Conservation (phyloP, 92 coral and sea anemone species). For the Porites evermanni region DNA sequence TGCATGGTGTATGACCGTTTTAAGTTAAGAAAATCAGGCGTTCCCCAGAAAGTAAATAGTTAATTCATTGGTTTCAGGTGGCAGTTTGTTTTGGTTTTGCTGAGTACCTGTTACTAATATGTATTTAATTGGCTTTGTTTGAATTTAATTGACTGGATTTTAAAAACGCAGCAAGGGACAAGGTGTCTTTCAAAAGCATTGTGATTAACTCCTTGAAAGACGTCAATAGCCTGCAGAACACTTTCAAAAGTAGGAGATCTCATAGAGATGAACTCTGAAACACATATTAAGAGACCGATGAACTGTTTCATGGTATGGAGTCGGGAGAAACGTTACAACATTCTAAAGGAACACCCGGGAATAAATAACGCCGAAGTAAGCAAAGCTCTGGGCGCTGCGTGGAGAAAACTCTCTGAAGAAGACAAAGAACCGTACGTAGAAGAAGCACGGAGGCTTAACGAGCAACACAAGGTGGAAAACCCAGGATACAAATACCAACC, state of each 20-base stretch:
- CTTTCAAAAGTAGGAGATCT: background rate
- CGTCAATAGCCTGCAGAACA: background rate
- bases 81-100: constrained; percentile 25
- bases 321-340: constrained; percentile 85
- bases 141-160: constrained; percentile 31
- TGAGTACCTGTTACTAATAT: constrained; percentile 28
- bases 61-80: constrained; percentile 35
- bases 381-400: constrained; percentile 83
- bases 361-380: constrained; percentile 88
- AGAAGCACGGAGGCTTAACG: constrained; percentile 72
- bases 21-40: background rate
- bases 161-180: background rate
- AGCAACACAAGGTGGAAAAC: constrained; percentile 69
- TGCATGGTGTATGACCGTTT: too few relatives aligned
- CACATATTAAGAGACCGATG: constrained; percentile 86
- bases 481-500: constrained; percentile 89
- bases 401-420: constrained; percentile 75
- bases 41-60: constrained; percentile 16
- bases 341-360: constrained; percentile 82
- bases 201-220: background rate
- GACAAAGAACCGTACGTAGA: constrained; percentile 89
- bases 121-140: constrained; percentile 50
- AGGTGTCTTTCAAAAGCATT: constrained; percentile 12
- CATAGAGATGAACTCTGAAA: constrained; percentile 19
- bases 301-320: constrained; percentile 97